Evolutionary conservation across 1,140 invertebrate species (phyloP).

Genomic region (Rhopalosiphum padi): DNA sequence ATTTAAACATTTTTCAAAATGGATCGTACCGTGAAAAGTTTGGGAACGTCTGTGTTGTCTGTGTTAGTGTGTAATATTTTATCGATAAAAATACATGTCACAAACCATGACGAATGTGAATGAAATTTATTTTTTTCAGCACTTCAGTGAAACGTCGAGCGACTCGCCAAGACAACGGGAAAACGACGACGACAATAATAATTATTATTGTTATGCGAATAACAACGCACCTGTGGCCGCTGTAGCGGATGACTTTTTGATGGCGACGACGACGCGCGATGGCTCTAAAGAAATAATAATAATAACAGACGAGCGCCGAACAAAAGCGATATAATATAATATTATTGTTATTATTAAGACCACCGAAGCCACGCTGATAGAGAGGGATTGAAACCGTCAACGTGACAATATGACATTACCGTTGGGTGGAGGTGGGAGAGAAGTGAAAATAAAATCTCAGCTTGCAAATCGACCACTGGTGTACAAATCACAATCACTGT

Average conservation of each 20-base stretch:
- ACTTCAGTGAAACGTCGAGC: neutral
- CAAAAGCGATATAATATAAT: neutral
- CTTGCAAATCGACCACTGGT: neutral
- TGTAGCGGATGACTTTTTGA: neutral
- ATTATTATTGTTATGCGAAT: neutral
- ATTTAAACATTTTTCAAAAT: too few species aligned
- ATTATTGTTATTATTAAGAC: neutral
- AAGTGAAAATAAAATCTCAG: neutral
- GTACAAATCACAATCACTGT: neutral
- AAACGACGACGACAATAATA: neutral
- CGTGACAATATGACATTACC: neutral
- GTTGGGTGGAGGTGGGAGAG: neutral
- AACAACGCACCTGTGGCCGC: slow-evolving; percentile 1
- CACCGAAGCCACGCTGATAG: neutral
- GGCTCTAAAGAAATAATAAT: neutral
- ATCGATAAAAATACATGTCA: neutral
- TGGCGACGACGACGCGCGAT: neutral
- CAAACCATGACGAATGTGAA: neutral
- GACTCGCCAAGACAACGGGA: neutral
- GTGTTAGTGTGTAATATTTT: neutral
- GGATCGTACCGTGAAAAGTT: too few species aligned
- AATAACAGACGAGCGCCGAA: neutral
- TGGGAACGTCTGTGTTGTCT: neutral
- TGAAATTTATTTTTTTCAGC: neutral
- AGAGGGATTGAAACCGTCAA: neutral